Percentiles rank a stretch among this genome's conserved stretches.
Conservation (phyloP, 2,797 vertebrate genomes). For the Coregonus ussuriensis region DNA sequence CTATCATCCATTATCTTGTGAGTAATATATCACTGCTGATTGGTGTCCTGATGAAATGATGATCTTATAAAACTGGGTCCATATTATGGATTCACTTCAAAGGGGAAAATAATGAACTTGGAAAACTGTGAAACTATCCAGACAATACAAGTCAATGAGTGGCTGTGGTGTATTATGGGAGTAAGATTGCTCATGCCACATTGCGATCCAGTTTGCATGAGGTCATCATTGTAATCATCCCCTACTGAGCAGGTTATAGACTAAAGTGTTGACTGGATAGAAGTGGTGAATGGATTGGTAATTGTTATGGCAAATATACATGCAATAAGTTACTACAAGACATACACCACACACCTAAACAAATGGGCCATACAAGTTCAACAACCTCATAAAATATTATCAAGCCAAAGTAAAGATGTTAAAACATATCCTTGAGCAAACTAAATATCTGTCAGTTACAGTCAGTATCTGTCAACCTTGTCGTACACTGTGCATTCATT, state of each 20-base stretch:
- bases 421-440: neutral
- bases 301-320: slow-evolving; percentile 31
- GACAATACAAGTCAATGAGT: neutral
- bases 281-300: slow-evolving; percentile 7
- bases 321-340: slow-evolving; percentile 8
- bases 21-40: slow-evolving; percentile 29
- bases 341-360: neutral
- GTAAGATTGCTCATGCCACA: too few species aligned
- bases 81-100: slow-evolving; percentile 31
- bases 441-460: neutral
- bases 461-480: neutral
- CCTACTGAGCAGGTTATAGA: neutral
- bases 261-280: slow-evolving; percentile 20
- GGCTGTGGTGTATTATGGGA: neutral
- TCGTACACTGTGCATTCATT: slow-evolving; percentile 27
- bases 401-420: slow-evolving; percentile 6
- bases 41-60: slow-evolving; percentile 24
- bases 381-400: slow-evolving; percentile 5
- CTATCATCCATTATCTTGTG: slow-evolving; percentile 30
- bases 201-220: neutral
- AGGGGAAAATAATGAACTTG: neutral
- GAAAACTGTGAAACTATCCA: neutral
- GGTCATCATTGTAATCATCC: neutral
- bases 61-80: slow-evolving; percentile 7
- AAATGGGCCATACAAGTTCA: neutral